Base-by-base conservation (phyloP, 2,797 vertebrate genomes). In the Peromyscus attwateri region DNA sequence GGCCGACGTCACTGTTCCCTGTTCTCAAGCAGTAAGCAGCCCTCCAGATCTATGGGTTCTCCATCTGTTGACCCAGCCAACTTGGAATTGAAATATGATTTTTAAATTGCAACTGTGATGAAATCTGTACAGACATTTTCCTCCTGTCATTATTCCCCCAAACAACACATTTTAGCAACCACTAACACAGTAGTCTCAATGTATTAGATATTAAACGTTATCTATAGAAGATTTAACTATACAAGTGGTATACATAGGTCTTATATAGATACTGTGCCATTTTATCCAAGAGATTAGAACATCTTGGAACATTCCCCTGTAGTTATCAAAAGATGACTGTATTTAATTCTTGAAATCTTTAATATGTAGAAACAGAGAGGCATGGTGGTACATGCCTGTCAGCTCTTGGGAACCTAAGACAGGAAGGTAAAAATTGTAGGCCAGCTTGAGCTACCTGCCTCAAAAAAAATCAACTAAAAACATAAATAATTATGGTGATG, bases 331-430 rank as follows among this genome's bases (percentile, higher is more conserved):
- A 55, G 37, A 81, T 62, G 4, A n/a, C 14, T 37, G 4, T 70
- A 25, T 57, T 91, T 92, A 91, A 46, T 75, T 90, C 31, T 83
- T 75, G 60, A 62, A 75, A 73, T 43, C 7, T 88, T 89, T 82
- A 27, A 57, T 81, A 64, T 64, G 17, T 76, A 46, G 8, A 84
- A 94, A 43, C 34, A 80, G 9, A 60, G 29, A 37, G 21, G 13
- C 23, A 3, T n/a, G 8, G 34, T 80, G 34, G 43, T 29, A 16
- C 43, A 80, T 68, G 60, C 34, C 34, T 68, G 34, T 52, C 60
- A 52, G 16, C 6, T 68, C 43, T 25, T 87, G 64, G 64, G 43
- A 87, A 12, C 11, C 3, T 49, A 34, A 66, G 75, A 27, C 76
- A 49, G 23, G 60, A 80, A 27, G 34, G 79, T 66, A 4, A 37